Conservation (phyloP, 2,888 invertebrate species). For the Leucoptera coffeella region DNA sequence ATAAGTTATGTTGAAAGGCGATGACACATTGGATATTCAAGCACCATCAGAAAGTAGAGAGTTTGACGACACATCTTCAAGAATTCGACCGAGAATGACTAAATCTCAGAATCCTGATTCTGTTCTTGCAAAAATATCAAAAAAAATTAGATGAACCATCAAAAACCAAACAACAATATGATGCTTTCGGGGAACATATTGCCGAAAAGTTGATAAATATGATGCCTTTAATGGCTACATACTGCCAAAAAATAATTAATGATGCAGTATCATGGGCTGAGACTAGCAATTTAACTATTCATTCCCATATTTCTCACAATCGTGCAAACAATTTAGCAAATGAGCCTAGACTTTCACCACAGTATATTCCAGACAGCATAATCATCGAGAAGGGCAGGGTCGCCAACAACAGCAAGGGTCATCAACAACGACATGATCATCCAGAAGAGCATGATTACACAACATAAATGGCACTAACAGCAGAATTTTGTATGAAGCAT, state of each 20-base stretch:
- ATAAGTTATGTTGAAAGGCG: background rate
- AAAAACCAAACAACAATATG: constrained; percentile 3
- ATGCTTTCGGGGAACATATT: constrained; percentile 3
- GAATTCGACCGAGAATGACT: background rate
- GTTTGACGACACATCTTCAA: background rate
- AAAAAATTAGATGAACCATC: constrained; percentile 1
- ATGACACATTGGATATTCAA: background rate
- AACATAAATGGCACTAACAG: background rate
- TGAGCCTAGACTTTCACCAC: too few species aligned
- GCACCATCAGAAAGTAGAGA: background rate
- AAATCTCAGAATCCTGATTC: background rate
- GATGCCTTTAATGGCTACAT: constrained; percentile 5
- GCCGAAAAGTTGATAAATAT: constrained; percentile 6
- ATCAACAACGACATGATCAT: too few species aligned
- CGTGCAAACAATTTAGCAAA: too few species aligned
- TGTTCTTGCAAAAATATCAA: background rate
- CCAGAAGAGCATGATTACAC: too few species aligned
- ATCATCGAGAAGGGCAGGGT: too few species aligned
- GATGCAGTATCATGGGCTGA: constrained; percentile 6
- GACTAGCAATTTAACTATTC: background rate
- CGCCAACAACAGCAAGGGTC: too few species aligned
- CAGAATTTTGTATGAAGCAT: background rate
- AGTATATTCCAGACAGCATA: too few species aligned
- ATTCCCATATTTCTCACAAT: constrained; percentile 1
- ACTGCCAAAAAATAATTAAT: constrained; percentile 7